A percentile compares a stretch with the other conserved stretches of the same genome.
phyloP scores from a whole-genome alignment of 2,797 vertebrate species.

The Premnoplex brunnescens region DNA sequence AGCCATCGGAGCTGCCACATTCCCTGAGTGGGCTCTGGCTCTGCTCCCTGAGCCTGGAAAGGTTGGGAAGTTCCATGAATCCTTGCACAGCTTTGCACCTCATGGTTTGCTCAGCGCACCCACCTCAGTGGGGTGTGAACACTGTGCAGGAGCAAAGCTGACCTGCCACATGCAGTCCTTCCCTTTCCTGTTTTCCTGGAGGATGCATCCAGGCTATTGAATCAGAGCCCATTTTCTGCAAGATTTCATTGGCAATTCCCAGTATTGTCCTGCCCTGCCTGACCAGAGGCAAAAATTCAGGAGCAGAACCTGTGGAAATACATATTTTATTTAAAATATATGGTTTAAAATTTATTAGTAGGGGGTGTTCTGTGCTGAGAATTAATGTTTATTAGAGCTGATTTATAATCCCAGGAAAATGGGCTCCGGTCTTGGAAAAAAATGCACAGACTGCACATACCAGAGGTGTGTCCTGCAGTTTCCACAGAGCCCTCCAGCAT shows the following conservation, averaged over 20 bases:
- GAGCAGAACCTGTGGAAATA: neutral
- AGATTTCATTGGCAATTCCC: neutral
- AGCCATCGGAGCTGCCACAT: neutral
- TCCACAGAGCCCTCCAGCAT: neutral
- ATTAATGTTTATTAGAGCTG: neutral
- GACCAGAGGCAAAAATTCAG: neutral
- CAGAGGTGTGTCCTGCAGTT: neutral
- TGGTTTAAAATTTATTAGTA: neutral
- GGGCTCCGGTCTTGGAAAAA: neutral
- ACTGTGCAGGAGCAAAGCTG: neutral
- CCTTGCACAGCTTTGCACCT: neutral
- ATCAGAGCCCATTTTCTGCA: neutral
- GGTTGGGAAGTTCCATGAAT: neutral
- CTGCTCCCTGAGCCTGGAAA: neutral
- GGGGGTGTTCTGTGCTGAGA: neutral
- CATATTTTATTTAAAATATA: neutral
- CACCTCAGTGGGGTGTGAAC: neutral
- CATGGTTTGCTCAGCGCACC: neutral
- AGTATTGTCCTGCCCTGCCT: neutral
- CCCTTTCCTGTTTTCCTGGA: neutral
- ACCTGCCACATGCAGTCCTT: neutral
- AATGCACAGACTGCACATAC: neutral
- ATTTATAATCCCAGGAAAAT: neutral
- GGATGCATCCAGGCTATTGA: neutral
- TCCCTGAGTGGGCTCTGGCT: neutral